These are phyloP conservation scores for Galerucella pusilla DNA, from an alignment of 2,888 invertebrate genomes.

Conservation along the genomic window DNA sequence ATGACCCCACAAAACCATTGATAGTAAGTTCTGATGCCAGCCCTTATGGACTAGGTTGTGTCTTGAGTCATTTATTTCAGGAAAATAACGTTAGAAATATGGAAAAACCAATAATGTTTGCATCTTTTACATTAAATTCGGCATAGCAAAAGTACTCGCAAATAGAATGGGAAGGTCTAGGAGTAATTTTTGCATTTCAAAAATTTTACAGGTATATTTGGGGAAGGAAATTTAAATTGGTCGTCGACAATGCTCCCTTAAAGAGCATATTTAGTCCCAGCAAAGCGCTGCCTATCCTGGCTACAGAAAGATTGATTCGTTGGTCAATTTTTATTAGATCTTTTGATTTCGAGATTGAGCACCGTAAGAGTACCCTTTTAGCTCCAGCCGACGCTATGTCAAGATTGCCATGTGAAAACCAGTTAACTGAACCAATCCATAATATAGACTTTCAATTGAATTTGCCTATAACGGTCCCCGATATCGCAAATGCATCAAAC, in stretches of 20 bases:
- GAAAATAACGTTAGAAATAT: conserved; percentile 7
- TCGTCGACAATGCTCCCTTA: conserved; percentile 19
- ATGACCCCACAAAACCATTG: conserved; percentile 20
- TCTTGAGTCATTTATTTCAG: conserved; percentile 17
- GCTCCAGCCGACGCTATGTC: conserved; percentile 23
- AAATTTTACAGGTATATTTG: conserved; percentile 26
- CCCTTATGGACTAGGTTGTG: conserved; percentile 17
- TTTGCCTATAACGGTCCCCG: conserved; percentile 14
- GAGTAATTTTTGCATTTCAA: conserved; percentile 22
- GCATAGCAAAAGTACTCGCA: conserved; percentile 23
- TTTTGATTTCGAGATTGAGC: conserved; percentile 18
- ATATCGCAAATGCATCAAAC: conserved; percentile 5
- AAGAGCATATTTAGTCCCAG: conserved; percentile 23
- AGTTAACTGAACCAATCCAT: conserved; percentile 3
- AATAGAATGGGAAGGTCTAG: conserved; percentile 21
- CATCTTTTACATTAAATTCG: conserved; percentile 11
- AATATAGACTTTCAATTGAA: conserved; percentile 1
- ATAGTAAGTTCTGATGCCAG: conserved; percentile 15
- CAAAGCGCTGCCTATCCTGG: conserved; percentile 12
- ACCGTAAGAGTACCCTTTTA: conserved; percentile 11
- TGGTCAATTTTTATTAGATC: conserved; percentile 24
- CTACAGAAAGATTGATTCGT: conserved; percentile 20
- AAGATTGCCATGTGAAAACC: conserved; percentile 13
- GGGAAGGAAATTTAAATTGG: conserved; percentile 25
- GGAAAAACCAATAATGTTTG: conserved; percentile 22